A percentile compares a stretch with the other conserved stretches of the same genome.
phyloP scores from a whole-genome alignment of 2,888 invertebrate species.

The Microchrysa polita region DNA sequence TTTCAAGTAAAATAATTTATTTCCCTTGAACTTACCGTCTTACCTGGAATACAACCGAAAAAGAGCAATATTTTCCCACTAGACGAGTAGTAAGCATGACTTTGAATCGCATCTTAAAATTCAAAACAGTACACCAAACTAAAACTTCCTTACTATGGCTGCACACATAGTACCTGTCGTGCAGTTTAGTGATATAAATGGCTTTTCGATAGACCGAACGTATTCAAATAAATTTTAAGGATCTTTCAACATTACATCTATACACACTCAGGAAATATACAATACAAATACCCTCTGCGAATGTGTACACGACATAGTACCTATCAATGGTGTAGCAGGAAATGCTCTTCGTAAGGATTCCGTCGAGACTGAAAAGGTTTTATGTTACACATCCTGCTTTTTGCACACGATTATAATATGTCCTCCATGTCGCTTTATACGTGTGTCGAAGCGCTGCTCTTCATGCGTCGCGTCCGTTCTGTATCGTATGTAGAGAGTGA shows the following conservation, averaged over 20 bases:
- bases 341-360: conserved; percentile 6
- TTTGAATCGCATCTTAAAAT: conserved; percentile 13
- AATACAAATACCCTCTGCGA: background rate
- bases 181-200: conserved; percentile 43
- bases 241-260: conserved; percentile 42
- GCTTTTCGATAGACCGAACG: conserved; percentile 38
- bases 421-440: too few relatives aligned
- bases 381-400: conserved; percentile 7
- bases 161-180: too few relatives aligned
- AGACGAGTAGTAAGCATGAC: too few relatives aligned
- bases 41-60: too few relatives aligned
- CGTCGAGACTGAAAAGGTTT: conserved; percentile 33
- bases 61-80: too few relatives aligned
- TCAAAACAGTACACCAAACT: conserved; percentile 19
- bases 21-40: too few relatives aligned
- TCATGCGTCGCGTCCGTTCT: too few relatives aligned
- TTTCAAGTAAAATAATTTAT: too few relatives aligned
- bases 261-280: background rate
- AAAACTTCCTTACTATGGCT: too few relatives aligned
- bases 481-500: too few relatives aligned
- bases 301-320: background rate
- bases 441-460: too few relatives aligned
- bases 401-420: too few relatives aligned
- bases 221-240: conserved; percentile 44
- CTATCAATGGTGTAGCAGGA: conserved; percentile 34